Evolutionary conservation across 2,888 invertebrate genomes (phyloP).

Genomic region (Oscheius sp.): DNA sequence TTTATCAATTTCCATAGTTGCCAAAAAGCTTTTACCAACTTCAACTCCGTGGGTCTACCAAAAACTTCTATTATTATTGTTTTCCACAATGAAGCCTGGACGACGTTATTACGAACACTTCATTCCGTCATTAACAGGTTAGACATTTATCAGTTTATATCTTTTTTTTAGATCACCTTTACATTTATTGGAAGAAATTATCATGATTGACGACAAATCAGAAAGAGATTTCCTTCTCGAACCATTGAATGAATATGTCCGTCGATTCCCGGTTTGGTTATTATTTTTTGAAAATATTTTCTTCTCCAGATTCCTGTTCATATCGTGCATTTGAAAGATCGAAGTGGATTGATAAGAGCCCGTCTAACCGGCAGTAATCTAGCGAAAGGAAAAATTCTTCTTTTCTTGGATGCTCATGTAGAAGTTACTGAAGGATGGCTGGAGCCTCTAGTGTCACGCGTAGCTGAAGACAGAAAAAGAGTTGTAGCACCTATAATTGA

Average conservation of each 20-base stretch:
- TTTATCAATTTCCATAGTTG: slow-evolving; percentile 35
- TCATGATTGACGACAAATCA: slow-evolving; percentile 69
- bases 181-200: slow-evolving; percentile 66
- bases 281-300: background rate
- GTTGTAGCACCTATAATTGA: slow-evolving; percentile 61
- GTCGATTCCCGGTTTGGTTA: slow-evolving; percentile 52
- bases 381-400: slow-evolving; percentile 88
- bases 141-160: background rate
- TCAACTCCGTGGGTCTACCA: slow-evolving; percentile 77
- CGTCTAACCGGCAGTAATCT: slow-evolving; percentile 90
- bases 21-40: slow-evolving; percentile 15
- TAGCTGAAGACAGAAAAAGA: slow-evolving; percentile 81
- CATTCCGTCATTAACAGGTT: slow-evolving; percentile 69
- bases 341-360: slow-evolving; percentile 94
- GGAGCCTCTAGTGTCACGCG: slow-evolving; percentile 88
- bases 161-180: slow-evolving; percentile 52
- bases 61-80: slow-evolving; percentile 96
- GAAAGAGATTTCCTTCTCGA: slow-evolving; percentile 64
- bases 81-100: slow-evolving; percentile 99
- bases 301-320: slow-evolving; percentile 83
- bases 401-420: slow-evolving; percentile 96
- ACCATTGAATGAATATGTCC: slow-evolving; percentile 66
- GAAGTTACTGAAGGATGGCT: slow-evolving; percentile 91
- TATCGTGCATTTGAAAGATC: slow-evolving; percentile 83
- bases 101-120: slow-evolving; percentile 82